Conservation (phyloP, 2,888 invertebrate species). For the Cynaeus angustus region DNA sequence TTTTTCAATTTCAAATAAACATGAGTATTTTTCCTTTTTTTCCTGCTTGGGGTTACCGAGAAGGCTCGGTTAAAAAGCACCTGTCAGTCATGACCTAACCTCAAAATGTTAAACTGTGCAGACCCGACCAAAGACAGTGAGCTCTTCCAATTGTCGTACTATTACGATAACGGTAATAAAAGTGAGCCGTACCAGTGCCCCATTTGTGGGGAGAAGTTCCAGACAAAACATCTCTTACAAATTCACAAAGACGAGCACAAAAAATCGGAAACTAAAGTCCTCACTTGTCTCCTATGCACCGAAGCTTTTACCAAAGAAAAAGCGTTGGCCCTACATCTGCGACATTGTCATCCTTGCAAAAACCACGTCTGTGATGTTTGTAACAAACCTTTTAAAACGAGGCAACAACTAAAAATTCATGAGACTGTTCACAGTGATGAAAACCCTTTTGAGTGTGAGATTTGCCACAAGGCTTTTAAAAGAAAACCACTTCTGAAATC, state of each 20-base stretch:
- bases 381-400: conserved; percentile 55
- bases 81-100: background rate
- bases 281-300: too few species aligned
- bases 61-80: too few species aligned
- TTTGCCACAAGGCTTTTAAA: conserved; percentile 32
- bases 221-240: conserved; percentile 55
- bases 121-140: background rate
- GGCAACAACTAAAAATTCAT: conserved; percentile 56
- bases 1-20: too few species aligned
- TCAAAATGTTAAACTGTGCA: background rate
- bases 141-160: conserved; percentile 8
- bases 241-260: conserved; percentile 44
- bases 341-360: background rate
- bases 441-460: conserved; percentile 19
- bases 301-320: background rate
- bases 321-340: background rate
- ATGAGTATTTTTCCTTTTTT: too few species aligned
- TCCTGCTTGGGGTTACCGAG: too few species aligned
- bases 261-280: too few species aligned
- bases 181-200: conserved; percentile 13
- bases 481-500: conserved; percentile 12
- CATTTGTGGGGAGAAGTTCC: conserved; percentile 54
- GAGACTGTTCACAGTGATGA: conserved; percentile 48
- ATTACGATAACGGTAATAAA: background rate
- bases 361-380: conserved; percentile 44